phyloP scores from a whole-genome alignment of 2,888 invertebrate genomes.

The Hirtodrosophila confusa region DNA sequence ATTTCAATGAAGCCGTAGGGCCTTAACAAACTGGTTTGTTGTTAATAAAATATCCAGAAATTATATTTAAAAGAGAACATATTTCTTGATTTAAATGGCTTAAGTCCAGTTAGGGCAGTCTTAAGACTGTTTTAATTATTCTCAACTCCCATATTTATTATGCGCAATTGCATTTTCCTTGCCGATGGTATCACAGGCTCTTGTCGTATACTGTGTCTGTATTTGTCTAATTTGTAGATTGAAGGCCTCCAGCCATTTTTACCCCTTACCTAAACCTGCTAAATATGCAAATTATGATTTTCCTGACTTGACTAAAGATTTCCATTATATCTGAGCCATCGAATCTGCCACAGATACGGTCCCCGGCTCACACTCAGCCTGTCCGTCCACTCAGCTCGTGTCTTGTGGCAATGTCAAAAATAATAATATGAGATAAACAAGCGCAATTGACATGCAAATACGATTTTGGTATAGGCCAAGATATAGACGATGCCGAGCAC shows the following conservation, averaged over 20 bases:
- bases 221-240: conserved; percentile 1
- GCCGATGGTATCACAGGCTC: background rate
- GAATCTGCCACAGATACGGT: conserved; percentile 40
- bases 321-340: conserved; percentile 50
- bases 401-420: conserved; percentile 67
- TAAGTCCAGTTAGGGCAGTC: no score
- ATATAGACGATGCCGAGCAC: conserved; percentile 11
- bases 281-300: conserved; percentile 56
- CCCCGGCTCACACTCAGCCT: conserved; percentile 7
- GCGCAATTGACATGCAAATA: conserved; percentile 76
- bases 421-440: conserved; percentile 76
- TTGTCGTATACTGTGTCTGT: background rate
- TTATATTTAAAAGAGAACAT: no score
- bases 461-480: conserved; percentile 55
- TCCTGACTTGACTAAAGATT: conserved; percentile 53
- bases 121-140: no score
- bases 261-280: conserved; percentile 6
- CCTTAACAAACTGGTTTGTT: no score
- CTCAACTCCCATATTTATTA: no score
- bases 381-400: conserved; percentile 32
- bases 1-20: no score
- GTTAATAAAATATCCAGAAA: no score
- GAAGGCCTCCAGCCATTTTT: background rate
- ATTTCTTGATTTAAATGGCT: no score
- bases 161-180: no score